Conservation (phyloP, 2,888 invertebrate species). For the Metallyticus violacea region DNA sequence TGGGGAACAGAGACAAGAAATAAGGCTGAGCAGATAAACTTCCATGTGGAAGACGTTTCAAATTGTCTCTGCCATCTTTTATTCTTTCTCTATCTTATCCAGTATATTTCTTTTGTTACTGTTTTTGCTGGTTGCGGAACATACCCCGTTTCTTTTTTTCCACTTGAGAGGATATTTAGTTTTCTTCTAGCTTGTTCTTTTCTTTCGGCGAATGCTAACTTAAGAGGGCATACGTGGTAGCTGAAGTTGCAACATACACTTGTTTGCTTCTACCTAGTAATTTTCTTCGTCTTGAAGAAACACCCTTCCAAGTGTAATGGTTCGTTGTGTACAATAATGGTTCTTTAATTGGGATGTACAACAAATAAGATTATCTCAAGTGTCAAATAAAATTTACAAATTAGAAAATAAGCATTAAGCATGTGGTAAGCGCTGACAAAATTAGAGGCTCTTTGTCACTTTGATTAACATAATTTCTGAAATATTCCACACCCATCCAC, state of each 20-base stretch:
- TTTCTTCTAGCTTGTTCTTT: background rate
- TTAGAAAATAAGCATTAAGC: background rate
- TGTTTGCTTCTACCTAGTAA: background rate
- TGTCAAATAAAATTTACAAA: background rate
- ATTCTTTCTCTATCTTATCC: background rate
- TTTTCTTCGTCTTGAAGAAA: background rate
- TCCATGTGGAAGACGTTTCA: conserved; percentile 5
- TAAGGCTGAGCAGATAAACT: background rate
- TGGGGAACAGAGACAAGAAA: background rate
- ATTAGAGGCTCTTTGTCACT: too few relatives aligned
- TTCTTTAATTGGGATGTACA: background rate
- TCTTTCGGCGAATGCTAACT: background rate
- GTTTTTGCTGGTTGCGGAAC: background rate
- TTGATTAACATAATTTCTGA: too few relatives aligned
- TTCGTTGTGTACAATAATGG: background rate
- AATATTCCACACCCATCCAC: too few relatives aligned
- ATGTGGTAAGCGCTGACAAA: background rate
- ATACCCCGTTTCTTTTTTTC: background rate
- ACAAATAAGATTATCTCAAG: background rate
- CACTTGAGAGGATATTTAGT: conserved; percentile 3
- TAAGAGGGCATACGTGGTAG: background rate
- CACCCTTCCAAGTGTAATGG: background rate
- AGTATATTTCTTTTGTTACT: background rate
- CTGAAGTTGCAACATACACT: background rate
- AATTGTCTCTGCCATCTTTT: conserved; percentile 3